Base-by-base conservation (phyloP, 1,140 invertebrate species). In the Drosophila biarmipes region DNA sequence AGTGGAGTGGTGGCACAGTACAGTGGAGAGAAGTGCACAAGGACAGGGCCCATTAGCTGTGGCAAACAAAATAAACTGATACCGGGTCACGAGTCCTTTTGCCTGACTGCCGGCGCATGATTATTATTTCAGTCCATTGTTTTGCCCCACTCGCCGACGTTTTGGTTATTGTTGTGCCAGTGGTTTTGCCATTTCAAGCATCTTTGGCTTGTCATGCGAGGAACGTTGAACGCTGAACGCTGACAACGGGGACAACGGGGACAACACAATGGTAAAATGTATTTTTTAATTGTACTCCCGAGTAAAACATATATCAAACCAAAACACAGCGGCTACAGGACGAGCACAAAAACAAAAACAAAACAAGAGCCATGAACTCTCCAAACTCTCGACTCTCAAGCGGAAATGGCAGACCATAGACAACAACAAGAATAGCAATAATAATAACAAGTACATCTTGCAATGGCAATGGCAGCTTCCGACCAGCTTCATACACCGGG, bases 231-330 rank as follows among this genome's bases (percentile, higher is more conserved):
- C 11, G 29, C 7, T 40, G 35, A 40, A 68, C 54, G 43, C 11
- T 34, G 27, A 52, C n/a, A n/a, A 19, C 29, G 45, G 21, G 56
- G 71, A 67, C 61, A 76, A 86, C 81, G 68, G 67, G 63, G 73
- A 46, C 35, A 72, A 61, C 87, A 86, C 82, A 86, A 86, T 86
- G 45, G 82, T 72, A 71, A 86, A 82, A 86, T 86, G 66, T 86
- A 86, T 87, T 87, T 87, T 87, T 87, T 87, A 87, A 87, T 87
- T 87, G 84, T 87, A 69, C 84, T 87, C 84, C 69, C 78, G 82
- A 80, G 82, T 86, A 86, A 86, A 57, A 61, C 82, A 86, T 81
- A 85, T 85, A 86, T 86, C 58, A 67, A 67, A 67, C 45, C 45
- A 67, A 67, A 67, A 64, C 80, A 86, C 59, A 78, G 68, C 73